Evolutionary conservation across 2,113 vertebrate genomes (phyloP), one percentile per base, ranked within the genome.

Genomic region (Chloebia gouldiae): DNA sequence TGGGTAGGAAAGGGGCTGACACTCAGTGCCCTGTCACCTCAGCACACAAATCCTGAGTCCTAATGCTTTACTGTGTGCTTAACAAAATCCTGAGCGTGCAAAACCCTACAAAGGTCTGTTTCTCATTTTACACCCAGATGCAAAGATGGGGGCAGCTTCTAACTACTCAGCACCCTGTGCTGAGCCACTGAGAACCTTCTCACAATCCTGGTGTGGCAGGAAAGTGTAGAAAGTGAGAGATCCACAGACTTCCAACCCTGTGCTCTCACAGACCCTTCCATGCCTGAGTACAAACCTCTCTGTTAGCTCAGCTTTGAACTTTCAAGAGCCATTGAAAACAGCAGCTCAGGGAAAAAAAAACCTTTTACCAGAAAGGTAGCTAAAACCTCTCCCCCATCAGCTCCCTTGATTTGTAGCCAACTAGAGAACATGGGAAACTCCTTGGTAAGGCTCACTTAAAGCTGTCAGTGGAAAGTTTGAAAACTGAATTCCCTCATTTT

Each of bases 391-490:
- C 8, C 47, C 50, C 57, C 66, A 9, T 19, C 47, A 64, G 9
- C 65, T 69, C 72, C 80, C 80, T 49, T 84, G 49, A 35, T 78
- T 70, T 75, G 47, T 18, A 82, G 82, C 94, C 88, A 95, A 18
- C 42, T 50, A 90, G 90, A 0, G 9, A 94, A 92, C 79, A 93
- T 57, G 87, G 73, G 86, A 94, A 96, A 86, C 60, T 94, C 85
- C 69, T 88, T 35, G 56, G 90, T 94, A 86, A 90, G 88, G 69
- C 69, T 92, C 76, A 39, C 56, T 94, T 75, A 86, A 81, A 94
- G 59, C 53, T 76, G 86, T 71, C 82, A 86, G 64, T 84, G 88
- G 93, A 95, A 96, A 96, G 72, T 86, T 11, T 93, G 72, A 80
- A 90, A 92, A 69, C 3, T 69, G 69, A 94, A 88, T 92, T 95